Conservation (phyloP, 2,113 vertebrate genomes). For the Nothocercus nigrocapillus region DNA sequence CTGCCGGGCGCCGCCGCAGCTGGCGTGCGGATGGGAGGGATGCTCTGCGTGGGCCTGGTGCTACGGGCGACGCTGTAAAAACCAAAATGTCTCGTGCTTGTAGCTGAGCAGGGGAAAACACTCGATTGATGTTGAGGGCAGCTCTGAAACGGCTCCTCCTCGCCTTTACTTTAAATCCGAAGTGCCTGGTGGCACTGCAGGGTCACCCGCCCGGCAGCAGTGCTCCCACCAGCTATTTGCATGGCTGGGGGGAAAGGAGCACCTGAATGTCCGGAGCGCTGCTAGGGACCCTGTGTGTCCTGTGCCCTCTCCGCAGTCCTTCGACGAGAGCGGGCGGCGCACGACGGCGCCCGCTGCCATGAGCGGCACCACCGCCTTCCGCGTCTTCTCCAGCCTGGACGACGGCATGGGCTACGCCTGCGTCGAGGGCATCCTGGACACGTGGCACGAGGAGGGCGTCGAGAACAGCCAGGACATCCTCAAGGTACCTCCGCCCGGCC, state of each 20-base stretch:
- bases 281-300: neutral
- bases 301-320: slow-evolving; percentile 79
- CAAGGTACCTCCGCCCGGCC: slow-evolving; percentile 76
- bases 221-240: fast-evolving
- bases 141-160: neutral
- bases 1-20: too few species aligned
- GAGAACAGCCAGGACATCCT: slow-evolving; percentile 92
- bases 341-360: slow-evolving; percentile 79
- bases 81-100: fast-evolving
- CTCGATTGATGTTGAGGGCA: fast-evolving
- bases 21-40: too few species aligned
- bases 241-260: neutral
- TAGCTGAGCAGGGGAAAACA: neutral
- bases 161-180: fast-evolving
- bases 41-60: too few species aligned
- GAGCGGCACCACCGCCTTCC: slow-evolving; percentile 83
- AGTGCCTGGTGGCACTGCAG: fast-evolving
- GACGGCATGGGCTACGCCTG: slow-evolving; percentile 89
- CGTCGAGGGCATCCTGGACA: slow-evolving; percentile 86
- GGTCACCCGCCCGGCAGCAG: neutral
- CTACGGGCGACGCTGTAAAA: neutral
- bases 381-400: slow-evolving; percentile 91
- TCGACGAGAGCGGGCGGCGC: slow-evolving; percentile 90
- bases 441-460: slow-evolving; percentile 92
- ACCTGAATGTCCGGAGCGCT: neutral